Conservation (phyloP, 2,888 invertebrate species). For the Erebia aethiops region DNA sequence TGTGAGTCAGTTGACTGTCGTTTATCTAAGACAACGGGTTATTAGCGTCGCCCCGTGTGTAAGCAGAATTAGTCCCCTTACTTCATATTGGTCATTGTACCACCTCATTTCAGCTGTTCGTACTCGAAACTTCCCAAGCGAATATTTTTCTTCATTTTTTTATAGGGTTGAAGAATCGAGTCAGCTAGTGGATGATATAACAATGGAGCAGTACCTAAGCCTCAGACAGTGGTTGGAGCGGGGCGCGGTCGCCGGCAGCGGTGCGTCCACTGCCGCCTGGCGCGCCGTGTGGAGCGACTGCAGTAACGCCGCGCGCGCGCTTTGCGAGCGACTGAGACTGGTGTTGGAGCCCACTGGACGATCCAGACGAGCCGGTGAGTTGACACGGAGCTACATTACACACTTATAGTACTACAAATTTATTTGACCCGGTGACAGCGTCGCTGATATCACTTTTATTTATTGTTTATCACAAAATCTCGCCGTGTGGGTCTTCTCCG, state of each 20-base stretch:
- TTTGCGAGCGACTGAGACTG: constrained; percentile 96
- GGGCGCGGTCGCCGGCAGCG: constrained; percentile 46
- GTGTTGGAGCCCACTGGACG: constrained; percentile 98
- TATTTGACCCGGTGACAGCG: no score
- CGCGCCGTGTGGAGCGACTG: constrained; percentile 84
- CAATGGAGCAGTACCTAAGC: constrained; percentile 63
- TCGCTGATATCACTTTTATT: no score
- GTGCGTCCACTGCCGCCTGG: constrained; percentile 82
- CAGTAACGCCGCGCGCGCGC: constrained; percentile 65
- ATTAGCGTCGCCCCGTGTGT: no score
- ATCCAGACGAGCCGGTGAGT: constrained; percentile 87
- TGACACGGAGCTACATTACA: background rate
- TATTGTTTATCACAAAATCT: no score
- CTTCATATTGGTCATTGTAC: no score
- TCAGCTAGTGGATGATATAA: constrained; percentile 55
- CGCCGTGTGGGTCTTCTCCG: no score
- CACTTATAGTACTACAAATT: no score
- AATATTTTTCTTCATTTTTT: background rate
- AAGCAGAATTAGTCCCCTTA: no score
- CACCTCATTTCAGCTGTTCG: no score
- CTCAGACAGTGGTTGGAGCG: constrained; percentile 57
- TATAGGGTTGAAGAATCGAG: constrained; percentile 50
- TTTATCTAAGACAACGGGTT: no score
- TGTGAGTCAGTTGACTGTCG: no score
- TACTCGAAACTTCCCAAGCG: background rate